Conservation (phyloP, 2,113 vertebrate genomes). For the Miniopterus natalensis region DNA sequence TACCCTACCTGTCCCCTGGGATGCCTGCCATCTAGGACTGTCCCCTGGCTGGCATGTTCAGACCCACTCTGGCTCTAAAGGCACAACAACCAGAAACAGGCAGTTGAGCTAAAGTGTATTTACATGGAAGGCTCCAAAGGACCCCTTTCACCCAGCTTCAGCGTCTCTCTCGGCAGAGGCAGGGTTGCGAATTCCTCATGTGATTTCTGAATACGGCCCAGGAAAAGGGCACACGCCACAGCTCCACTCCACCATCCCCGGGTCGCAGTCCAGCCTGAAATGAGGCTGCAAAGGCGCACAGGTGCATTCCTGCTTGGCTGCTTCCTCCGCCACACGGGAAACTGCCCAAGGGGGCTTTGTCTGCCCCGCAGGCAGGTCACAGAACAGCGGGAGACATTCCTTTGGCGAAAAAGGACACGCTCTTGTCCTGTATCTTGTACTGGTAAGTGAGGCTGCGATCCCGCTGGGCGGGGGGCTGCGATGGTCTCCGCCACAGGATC, state of each 20-base stretch:
- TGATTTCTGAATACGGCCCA: neutral
- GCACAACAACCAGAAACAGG: neutral
- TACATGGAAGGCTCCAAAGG: neutral
- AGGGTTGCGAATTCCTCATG: fast-evolving
- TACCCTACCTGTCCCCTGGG: neutral
- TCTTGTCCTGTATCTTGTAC: constrained; percentile 96
- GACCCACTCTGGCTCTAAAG: neutral
- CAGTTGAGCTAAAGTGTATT: neutral
- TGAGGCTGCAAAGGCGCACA: neutral
- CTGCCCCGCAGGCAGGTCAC: constrained; percentile 78
- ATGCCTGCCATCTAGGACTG: neutral
- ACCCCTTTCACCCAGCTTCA: neutral
- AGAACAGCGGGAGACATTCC: constrained; percentile 95
- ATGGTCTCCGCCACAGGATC: constrained; percentile 88
- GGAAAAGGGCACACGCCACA: neutral
- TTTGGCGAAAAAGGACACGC: constrained; percentile 93
- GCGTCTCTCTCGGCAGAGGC: neutral
- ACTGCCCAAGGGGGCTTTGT: fast-evolving
- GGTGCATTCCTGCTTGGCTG: neutral
- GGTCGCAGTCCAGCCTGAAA: neutral
- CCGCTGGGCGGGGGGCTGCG: constrained; percentile 49
- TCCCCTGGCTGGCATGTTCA: neutral
- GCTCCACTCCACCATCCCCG: fast-evolving
- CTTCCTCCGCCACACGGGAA: neutral
- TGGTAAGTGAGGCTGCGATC: constrained; percentile 90